Base-by-base conservation (phyloP, 2,888 invertebrate species). In the Dolichopus griseipennis region DNA sequence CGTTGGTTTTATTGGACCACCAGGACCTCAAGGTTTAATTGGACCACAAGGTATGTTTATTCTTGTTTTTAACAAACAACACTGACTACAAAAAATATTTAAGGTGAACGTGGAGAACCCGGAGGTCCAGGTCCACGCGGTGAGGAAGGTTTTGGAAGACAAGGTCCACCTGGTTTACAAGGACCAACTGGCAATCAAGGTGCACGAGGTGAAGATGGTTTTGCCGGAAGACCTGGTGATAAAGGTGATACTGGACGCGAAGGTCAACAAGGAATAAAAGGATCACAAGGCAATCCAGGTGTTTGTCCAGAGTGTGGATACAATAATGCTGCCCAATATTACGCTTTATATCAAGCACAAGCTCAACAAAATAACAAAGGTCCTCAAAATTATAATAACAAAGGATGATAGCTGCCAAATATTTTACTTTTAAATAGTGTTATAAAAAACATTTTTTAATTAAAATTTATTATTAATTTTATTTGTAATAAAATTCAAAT, bases 61-160 rank as follows among this genome's bases (percentile, higher is more conserved):
- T n/a, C 3, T 41, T 41, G 52, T n/a, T 52, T 27, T 2, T n/a
- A 52, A 52, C 8, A n/a, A n/a, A n/a, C n/a, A n/a, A n/a, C n/a
- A n/a, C n/a, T n/a, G n/a, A n/a, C n/a, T n/a, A n/a, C n/a, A n/a
- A n/a, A n/a, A n/a, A n/a, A n/a, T n/a, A 12, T n/a, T 5, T 10
- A 6, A 64, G 71, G 71, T n/a, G 86, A 86, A 73, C 84, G 86
- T 71, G 90, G 90, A 0, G 88, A 90, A 70, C 89, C 88, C 75
- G 91, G 91, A 0, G 88, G 88, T 69, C 90, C 88, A 75, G 93
- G 93, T 0, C 90, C 91, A 21, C 82, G 87, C 73, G 90, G 87
- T 0, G 74, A 85, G 0, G 87, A 90, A 75, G 93, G 93, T 0
- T 81, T 88, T 5, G 92, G 93, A 0, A 75, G 87, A 20, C 62